Evolutionary conservation across 2,797 vertebrate genomes (phyloP), one percentile per base, ranked within the genome.

Genomic region (Eurystomus glaucurus): DNA sequence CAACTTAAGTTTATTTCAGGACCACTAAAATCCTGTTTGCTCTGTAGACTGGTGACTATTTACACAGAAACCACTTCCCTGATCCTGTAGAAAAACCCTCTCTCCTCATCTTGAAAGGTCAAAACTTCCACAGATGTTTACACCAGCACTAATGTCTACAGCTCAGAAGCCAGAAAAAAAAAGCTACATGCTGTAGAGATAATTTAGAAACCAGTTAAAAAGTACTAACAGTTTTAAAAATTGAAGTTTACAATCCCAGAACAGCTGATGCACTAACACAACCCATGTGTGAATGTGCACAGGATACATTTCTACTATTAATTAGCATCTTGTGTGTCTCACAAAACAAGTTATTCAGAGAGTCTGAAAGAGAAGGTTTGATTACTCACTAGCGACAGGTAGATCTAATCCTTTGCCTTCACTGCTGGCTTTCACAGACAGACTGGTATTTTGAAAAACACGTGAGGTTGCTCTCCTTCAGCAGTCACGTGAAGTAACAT

Each of bases 281-380:
- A 26, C 37, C n/a, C 5, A 0, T 6, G 5, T 1, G 12, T 7
- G 11, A 4, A 43, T 3, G 0, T 3, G 7, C 41, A 51, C 1
- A 71, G 22, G 22, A 52, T 7, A 19, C 28, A 23, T 31, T 66
- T 54, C 68, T 51, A 45, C 15, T 22, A n/a, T 25, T 26, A 51
- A 85, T 4, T 16, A 26, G 17, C 7, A 6, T 19, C 86, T 52
- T 41, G 21, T 81, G 48, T 19, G 60, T 46, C 39, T 33, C 41
- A 46, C 20, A 23, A 33, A 46, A 90, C n/a, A 12, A 11, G 13
- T 74, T 60, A 48, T 3, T 45, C n/a, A 68, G 48, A 55, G 76
- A 77, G 43, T 20, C 35, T 21, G 35, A 33, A 55, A 54, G 25
- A 68, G 33, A 64, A 78, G 33, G 33, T 52, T 54, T n/a, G 51